A percentile compares a stretch with the other conserved stretches of the same genome.
phyloP scores from a whole-genome alignment of 2,888 invertebrate genomes.

The Volucella inanis region DNA sequence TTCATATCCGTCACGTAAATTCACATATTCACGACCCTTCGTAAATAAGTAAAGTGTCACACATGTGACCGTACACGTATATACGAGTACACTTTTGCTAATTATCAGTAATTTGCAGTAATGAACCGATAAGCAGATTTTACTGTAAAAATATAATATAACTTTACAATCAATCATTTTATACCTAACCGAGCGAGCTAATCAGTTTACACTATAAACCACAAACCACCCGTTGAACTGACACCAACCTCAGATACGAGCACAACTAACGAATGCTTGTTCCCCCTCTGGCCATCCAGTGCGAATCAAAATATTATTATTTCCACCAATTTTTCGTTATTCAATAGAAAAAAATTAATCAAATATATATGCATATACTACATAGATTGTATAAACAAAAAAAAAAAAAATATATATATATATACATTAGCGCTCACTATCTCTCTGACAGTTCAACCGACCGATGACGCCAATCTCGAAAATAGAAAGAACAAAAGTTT shows the following conservation, averaged over 20 bases:
- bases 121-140: not conserved
- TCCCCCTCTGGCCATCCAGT: not conserved
- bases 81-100: not conserved
- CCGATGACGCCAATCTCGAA: too few species aligned
- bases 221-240: not conserved
- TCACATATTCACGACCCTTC: too few species aligned
- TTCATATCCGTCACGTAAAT: too few species aligned
- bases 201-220: not conserved
- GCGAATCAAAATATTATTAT: not conserved
- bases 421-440: too few species aligned
- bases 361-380: not conserved
- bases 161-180: not conserved
- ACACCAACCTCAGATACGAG: not conserved
- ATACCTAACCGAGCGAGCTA: not conserved
- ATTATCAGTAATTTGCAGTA: conserved; percentile 4
- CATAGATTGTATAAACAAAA: too few species aligned
- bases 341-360: not conserved
- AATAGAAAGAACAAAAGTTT: too few species aligned
- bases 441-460: too few species aligned
- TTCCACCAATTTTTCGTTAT: not conserved
- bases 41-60: too few species aligned
- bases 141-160: not conserved
- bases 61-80: not conserved
- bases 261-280: not conserved
- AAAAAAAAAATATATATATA: too few species aligned